Conservation (phyloP, 2,113 vertebrate genomes). For the Hylia prasina region DNA sequence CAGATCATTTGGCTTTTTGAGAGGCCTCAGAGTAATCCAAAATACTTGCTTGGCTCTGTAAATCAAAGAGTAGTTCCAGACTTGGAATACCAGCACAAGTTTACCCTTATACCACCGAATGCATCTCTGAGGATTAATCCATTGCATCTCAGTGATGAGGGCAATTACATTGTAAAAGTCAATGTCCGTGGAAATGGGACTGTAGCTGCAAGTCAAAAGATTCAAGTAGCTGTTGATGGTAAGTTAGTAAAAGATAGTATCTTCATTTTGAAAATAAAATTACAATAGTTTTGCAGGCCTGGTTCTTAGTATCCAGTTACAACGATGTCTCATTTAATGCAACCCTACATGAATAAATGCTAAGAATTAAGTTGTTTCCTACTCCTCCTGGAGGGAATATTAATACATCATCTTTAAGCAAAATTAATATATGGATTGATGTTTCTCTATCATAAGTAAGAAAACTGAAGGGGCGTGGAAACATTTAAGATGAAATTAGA, state of each 20-base stretch:
- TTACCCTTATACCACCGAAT: constrained; percentile 74
- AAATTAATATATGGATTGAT: neutral
- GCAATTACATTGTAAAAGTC: constrained; percentile 79
- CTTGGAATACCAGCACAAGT: constrained; percentile 77
- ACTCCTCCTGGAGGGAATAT: neutral
- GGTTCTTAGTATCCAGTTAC: neutral
- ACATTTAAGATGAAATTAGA: neutral
- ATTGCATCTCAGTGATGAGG: constrained; percentile 71
- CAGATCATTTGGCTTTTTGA: constrained; percentile 83
- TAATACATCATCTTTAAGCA: neutral
- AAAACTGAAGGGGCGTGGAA: neutral
- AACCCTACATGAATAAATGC: neutral
- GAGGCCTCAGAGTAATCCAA: constrained; percentile 58
- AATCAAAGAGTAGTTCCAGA: constrained; percentile 76
- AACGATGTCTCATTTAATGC: neutral
- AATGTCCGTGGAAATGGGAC: constrained; percentile 74
- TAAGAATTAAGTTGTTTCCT: neutral
- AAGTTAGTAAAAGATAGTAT: constrained; percentile 41
- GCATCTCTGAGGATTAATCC: constrained; percentile 76
- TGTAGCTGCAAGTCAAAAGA: constrained; percentile 71
- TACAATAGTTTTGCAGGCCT: neutral
- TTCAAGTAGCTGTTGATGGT: constrained; percentile 78
- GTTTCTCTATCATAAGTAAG: neutral
- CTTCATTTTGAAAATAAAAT: neutral
- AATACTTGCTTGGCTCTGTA: constrained; percentile 71